Base-by-base conservation (phyloP, 2,797 vertebrate species). In the Periparus ater region DNA sequence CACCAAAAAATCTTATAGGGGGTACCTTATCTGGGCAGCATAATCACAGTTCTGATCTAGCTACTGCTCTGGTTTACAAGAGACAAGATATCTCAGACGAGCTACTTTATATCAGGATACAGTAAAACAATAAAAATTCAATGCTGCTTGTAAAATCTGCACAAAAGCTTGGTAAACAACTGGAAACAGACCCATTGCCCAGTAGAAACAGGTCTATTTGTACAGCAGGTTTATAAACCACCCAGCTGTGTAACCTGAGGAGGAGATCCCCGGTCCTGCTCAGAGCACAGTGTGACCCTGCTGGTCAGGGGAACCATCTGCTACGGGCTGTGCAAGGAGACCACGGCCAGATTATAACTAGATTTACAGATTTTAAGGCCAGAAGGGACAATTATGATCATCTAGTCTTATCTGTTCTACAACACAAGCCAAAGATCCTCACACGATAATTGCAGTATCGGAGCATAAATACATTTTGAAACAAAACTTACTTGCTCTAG, bases 161-260 rank as follows among this genome's bases (percentile, higher is more conserved):
- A 70, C 57, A 55, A 88, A 88, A 80, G 9, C 65, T 74, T 63
- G 54, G 84, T 53, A 77, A 65, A 44, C 80, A 93, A 89, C 47
- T 92, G 51, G 87, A 95, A 96, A 91, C 81, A 96, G 84, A 88
- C 73, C 45, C 26, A 57, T 17, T 93, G 48, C 51, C 78, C 70
- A 34, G 42, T 30, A 74, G 72, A 77, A 93, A 25, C 20, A 88
- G 54, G 57, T 65, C 61, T 89, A 13, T 62, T 61, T 71, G n/a
- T 58, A 34, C 1, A 74, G 40, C 6, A 67, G 18, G n/a, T 58
- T 75, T 81, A 81, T 26, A 78, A 94, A 89, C 12, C 62, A 44
- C 5, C 4, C 62, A 79, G 58, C 63, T 16, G 29, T 47, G 42
- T 18, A 75, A 87, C 38, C 38, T n/a, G 2, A 18, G 61, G 47